A percentile compares a stretch with the other conserved stretches of the same genome.
phyloP scores from a whole-genome alignment of 1,140 invertebrate genomes.

The Microplitis demolitor region DNA sequence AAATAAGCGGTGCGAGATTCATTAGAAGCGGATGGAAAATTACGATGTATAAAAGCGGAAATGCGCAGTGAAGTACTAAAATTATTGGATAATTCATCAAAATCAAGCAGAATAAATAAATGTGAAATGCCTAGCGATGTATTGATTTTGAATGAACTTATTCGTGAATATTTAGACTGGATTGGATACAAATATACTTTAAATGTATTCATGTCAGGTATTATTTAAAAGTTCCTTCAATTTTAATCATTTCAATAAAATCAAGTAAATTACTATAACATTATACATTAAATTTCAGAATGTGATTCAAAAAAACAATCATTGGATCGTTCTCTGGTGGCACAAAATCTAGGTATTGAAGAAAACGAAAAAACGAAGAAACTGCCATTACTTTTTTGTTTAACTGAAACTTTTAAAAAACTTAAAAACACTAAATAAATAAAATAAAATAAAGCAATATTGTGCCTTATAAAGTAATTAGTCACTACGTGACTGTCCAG shows the following conservation, averaged over 20 bases:
- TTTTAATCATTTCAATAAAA: background rate
- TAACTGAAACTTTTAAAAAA: constrained; percentile 52
- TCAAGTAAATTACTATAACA: background rate
- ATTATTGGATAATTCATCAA: constrained; percentile 48
- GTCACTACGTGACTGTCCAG: no score
- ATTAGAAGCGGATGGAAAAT: constrained; percentile 52
- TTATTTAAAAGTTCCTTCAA: background rate
- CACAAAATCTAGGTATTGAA: constrained; percentile 48
- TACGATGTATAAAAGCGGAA: constrained; percentile 56
- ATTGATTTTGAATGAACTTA: constrained; percentile 56
- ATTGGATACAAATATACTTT: constrained; percentile 59
- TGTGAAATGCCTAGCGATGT: constrained; percentile 49
- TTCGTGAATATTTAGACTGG: constrained; percentile 61
- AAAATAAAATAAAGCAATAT: constrained; percentile 15
- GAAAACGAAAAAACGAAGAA: constrained; percentile 49
- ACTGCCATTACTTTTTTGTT: constrained; percentile 51
- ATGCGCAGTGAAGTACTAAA: constrained; percentile 57
- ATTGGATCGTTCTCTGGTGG: constrained; percentile 47
- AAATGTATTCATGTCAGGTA: constrained; percentile 54
- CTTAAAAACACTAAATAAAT: constrained; percentile 35
- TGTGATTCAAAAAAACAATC: constrained; percentile 54
- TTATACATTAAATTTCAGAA: constrained; percentile 44
- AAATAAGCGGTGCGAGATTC: constrained; percentile 56
- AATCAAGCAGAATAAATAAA: constrained; percentile 37
- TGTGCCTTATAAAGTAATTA: background rate